These are phyloP conservation scores for Epinephelus lanceolatus DNA, from an alignment of 2,113 vertebrate genomes.

Conservation along the genomic window DNA sequence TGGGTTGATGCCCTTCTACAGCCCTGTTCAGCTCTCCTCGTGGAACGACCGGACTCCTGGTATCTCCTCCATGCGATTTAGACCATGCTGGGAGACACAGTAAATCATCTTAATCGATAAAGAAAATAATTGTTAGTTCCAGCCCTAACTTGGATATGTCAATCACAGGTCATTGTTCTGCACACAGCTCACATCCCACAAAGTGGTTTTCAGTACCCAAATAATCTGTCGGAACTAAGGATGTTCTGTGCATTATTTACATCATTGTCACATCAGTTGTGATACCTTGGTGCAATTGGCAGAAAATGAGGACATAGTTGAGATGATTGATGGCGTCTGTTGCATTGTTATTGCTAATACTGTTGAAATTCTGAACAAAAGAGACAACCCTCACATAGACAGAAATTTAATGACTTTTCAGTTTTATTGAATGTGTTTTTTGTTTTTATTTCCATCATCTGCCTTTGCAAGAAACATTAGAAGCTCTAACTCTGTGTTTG, in stretches of 20 bases:
- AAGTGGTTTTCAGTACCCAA: too few species aligned
- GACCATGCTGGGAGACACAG: too few species aligned
- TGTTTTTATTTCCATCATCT: neutral
- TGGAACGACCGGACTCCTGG: too few species aligned
- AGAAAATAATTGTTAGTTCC: too few species aligned
- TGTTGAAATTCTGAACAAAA: too few species aligned
- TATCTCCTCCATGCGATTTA: too few species aligned
- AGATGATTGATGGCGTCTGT: neutral
- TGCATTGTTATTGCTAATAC: neutral
- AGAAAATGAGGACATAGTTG: conserved; percentile 14
- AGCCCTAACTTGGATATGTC: neutral
- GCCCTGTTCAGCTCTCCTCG: too few species aligned
- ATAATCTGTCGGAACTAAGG: neutral
- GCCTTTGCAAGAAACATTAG: neutral
- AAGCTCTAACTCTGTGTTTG: neutral
- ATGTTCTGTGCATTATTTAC: conserved; percentile 16
- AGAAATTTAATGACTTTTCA: neutral
- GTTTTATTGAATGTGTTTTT: neutral
- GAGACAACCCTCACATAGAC: neutral
- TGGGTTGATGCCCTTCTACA: too few species aligned
- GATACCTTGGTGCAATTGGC: conserved; percentile 13
- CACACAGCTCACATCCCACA: neutral
- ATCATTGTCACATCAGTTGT: conserved; percentile 18
- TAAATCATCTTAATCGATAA: too few species aligned
- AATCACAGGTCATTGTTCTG: neutral